Conservation (phyloP, 2,113 vertebrate genomes). For the Sula dactylatra region DNA sequence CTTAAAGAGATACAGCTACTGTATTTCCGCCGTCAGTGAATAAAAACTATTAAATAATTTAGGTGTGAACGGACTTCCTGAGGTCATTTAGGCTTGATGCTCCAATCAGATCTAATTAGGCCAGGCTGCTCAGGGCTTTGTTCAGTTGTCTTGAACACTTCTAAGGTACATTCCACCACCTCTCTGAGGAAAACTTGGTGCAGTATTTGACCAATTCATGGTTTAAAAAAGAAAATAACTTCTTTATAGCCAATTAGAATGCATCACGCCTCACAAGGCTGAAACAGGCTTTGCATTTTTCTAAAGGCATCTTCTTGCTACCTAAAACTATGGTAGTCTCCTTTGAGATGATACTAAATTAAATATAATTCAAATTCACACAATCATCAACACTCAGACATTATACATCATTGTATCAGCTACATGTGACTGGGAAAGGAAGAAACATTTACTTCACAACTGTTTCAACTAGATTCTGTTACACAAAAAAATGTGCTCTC, state of each 20-base stretch:
- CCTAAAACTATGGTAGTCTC: not conserved
- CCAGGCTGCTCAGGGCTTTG: not conserved
- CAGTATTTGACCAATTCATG: not conserved
- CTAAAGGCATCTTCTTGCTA: not conserved
- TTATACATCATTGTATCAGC: not conserved
- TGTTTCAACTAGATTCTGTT: not conserved
- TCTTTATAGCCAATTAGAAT: not conserved
- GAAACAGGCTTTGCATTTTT: not conserved
- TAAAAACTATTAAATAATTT: not conserved
- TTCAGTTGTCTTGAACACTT: not conserved
- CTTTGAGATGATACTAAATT: not conserved
- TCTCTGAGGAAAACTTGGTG: not conserved
- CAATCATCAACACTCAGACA: not conserved
- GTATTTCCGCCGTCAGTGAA: not conserved
- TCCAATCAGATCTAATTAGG: not conserved
- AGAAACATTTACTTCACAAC: not conserved
- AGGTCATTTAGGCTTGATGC: not conserved
- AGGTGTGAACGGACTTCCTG: not conserved
- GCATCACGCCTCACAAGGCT: not conserved
- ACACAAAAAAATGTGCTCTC: not conserved
- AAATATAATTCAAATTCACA: not conserved
- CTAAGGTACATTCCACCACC: not conserved
- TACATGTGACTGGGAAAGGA: not conserved
- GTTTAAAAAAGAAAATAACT: not conserved
- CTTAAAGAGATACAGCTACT: not conserved